Evolutionary conservation across 2,797 vertebrate species (phyloP), one percentile per base, ranked within the genome.

Genomic region (Phrynocephalus guinanensis): DNA sequence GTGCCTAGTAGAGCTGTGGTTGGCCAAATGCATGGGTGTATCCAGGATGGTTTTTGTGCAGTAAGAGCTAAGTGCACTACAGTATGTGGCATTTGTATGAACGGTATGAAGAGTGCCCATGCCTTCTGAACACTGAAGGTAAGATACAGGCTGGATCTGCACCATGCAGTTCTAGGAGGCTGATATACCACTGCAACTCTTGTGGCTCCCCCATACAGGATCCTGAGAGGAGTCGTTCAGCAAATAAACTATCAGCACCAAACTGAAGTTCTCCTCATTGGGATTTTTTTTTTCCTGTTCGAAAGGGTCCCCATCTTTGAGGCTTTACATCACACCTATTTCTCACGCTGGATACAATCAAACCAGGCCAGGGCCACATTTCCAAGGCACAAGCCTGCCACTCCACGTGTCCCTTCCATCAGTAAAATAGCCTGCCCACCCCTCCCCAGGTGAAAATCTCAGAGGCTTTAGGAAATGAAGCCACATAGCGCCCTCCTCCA

Each of bases 361-460:
- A 66, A 24, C 38, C 22, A 67, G 82, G 30, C 38, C 22, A 67
- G 82, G 30, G 11, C 10, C 50, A 60, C 70, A 38, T 73, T 63
- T 60, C 28, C 50, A 79, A 79, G 66, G 75, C 48, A 70, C 22
- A 3, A 5, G 16, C 5, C 44, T 67, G 60, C 28, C 11, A 24
- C 38, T 5, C 50, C 73, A 85, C 75, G 38, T 56, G 52, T 56
- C 52, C 52, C 13, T 56, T 56, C 9, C 52, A 56, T 11, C 52
- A 56, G 9, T 56, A 60, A 76, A 72, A n/a, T 52, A 50, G 52
- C 8, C 60, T 70, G 5, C 38, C 3, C 38, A 0, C 38, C 38
- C 38, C 38, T 44, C 38, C 38, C 38, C 38, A 44, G 78, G 89
- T 88, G 68, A 85, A 92, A 93, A 91, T 92, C 87, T 89, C 80